Evolutionary conservation across 2,797 vertebrate species (phyloP), one percentile per base, ranked within the genome.

Genomic region (Pseudochirops cupreus): DNA sequence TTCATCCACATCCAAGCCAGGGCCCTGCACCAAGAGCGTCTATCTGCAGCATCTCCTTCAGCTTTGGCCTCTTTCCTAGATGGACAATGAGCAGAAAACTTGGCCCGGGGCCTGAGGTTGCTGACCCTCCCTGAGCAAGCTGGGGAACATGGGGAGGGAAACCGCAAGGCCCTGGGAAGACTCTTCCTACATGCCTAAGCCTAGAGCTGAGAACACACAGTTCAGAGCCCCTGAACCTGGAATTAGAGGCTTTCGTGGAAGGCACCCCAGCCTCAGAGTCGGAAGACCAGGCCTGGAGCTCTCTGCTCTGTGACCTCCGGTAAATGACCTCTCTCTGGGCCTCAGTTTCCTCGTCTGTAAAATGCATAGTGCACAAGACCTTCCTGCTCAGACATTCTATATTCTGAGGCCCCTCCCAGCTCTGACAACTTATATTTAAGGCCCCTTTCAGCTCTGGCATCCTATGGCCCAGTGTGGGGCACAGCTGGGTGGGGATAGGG

Each of bases 41-140:
- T 97, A 93, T 98, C 98, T 98, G 96, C 93, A 98, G 97, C 97
- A 97, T 97, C 97, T 98, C 97, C 95, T 95, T 98, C 97, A 96
- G 96, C 96, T 98, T 97, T 98, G 98, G 98, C 98, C 97, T 95
- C 96, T 91, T 93, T 97, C 98, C 98, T 95, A 95, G 96, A 95
- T 98, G 98, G 98, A 98, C 98, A 96, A 55, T 91, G 95, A 98
- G 97, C 97, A 98, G 97, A 98, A 97, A 97, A 95, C 95, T 96
- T 98, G 98, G 98, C 97, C 96, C 92, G 33, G 92, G 96, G 96
- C 98, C 98, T 97, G 93, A 97, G 98, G 97, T 98, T 97, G 87
- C 96, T 97, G 97, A 97, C 98, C 97, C 96, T 93, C 56, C 96
- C 96, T 98, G 92, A 53, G 0, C 96, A 95, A 98, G 95, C 97